phyloP scores from a whole-genome alignment of 1,140 invertebrate genomes.

The Nephila pilipes region DNA sequence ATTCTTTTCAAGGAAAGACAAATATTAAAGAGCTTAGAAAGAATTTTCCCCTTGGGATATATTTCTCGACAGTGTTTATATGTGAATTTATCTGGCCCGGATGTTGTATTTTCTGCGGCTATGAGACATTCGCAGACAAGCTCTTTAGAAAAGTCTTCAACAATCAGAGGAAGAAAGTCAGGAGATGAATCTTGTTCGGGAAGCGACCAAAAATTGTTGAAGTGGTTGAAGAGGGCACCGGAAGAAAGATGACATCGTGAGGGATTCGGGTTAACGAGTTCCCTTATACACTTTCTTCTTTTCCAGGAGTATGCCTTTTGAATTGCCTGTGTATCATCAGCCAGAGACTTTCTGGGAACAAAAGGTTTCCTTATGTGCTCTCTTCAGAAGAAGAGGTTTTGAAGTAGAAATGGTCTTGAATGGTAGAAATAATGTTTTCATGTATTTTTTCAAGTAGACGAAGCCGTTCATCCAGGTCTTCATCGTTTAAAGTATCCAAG shows the following conservation, averaged over 20 bases:
- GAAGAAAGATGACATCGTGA: background rate
- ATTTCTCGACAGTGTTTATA: constrained; percentile 70
- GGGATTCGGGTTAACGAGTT: background rate
- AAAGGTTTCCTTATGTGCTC: too few species aligned
- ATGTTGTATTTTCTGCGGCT: constrained; percentile 78
- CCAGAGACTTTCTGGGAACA: background rate
- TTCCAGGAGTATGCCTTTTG: background rate
- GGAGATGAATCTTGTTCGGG: background rate
- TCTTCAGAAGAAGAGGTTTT: too few species aligned
- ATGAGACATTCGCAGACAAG: background rate
- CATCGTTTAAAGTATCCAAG: too few species aligned
- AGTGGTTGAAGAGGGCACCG: background rate
- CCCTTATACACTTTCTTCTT: background rate
- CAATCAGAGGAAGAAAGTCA: background rate
- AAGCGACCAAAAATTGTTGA: background rate
- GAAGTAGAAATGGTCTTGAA: too few species aligned
- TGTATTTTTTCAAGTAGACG: too few species aligned
- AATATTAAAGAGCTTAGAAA: constrained; percentile 73
- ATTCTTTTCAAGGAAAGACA: constrained; percentile 64
- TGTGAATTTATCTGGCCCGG: constrained; percentile 77
- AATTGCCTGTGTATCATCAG: background rate
- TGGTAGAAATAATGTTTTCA: too few species aligned
- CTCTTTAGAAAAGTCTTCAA: background rate
- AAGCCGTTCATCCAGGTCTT: too few species aligned
- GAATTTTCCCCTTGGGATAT: constrained; percentile 59